Conservation (phyloP, 2,797 vertebrate species). For the Discoglossus pictus region DNA sequence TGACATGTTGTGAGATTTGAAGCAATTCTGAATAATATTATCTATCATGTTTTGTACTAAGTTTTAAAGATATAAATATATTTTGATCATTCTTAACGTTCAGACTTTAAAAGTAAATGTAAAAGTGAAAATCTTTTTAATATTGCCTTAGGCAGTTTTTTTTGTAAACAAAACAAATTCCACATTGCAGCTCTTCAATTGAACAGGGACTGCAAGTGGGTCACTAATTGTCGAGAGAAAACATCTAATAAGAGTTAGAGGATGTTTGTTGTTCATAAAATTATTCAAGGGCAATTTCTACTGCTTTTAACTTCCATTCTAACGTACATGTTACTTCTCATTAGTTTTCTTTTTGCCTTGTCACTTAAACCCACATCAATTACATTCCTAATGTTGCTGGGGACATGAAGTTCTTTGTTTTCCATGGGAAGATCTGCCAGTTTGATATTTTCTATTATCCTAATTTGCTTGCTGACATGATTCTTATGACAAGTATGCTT, state of each 20-base stretch:
- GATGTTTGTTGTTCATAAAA: slow-evolving; percentile 28
- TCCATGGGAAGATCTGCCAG: slow-evolving; percentile 46
- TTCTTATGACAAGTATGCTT: slow-evolving; percentile 53
- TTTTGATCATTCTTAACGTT: not conserved
- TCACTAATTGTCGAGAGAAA: slow-evolving; percentile 44
- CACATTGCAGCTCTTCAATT: slow-evolving; percentile 21
- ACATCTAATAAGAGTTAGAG: slow-evolving; percentile 40
- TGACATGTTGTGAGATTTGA: too few species aligned
- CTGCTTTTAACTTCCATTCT: slow-evolving; percentile 34
- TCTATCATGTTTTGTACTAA: not conserved
- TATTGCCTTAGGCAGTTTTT: slow-evolving; percentile 19
- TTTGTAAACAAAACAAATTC: slow-evolving; percentile 36
- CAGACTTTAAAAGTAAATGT: slow-evolving; percentile 13
- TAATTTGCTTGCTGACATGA: slow-evolving; percentile 50
- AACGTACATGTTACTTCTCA: slow-evolving; percentile 49
- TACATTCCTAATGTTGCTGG: slow-evolving; percentile 47
- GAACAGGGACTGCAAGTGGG: slow-evolving; percentile 39
- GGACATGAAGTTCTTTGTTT: slow-evolving; percentile 48
- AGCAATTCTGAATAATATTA: not conserved
- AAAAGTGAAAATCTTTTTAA: slow-evolving; percentile 1
- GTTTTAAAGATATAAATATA: not conserved
- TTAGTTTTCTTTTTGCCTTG: slow-evolving; percentile 50
- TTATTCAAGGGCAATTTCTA: slow-evolving; percentile 47
- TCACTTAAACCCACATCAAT: slow-evolving; percentile 50
- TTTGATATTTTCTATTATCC: slow-evolving; percentile 50